phyloP scores from a whole-genome alignment of 1,140 invertebrate genomes.

The Limonius californicus region DNA sequence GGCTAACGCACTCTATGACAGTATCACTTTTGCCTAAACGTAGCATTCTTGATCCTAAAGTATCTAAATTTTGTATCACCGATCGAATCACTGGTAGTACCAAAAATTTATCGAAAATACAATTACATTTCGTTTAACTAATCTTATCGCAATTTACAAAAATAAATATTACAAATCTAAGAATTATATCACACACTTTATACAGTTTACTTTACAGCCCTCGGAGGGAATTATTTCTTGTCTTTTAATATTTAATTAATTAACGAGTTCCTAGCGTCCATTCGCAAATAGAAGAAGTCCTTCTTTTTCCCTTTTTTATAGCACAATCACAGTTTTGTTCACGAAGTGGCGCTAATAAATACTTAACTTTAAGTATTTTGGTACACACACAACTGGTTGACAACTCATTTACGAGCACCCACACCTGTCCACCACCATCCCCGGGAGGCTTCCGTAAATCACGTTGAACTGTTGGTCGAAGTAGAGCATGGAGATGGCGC shows the following conservation, averaged over 20 bases:
- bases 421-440: slow-evolving; percentile 91
- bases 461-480: slow-evolving; percentile 86
- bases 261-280: neutral
- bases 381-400: neutral
- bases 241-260: too few relatives aligned
- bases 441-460: slow-evolving; percentile 81
- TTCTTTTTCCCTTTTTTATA: neutral
- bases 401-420: slow-evolving; percentile 74
- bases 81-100: neutral
- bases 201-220: slow-evolving; percentile 2
- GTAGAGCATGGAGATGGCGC: slow-evolving; percentile 88
- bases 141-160: slow-evolving; percentile 12
- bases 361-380: neutral
- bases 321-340: neutral
- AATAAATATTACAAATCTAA: slow-evolving; percentile 16
- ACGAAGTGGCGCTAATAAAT: neutral
- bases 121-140: slow-evolving; percentile 1
- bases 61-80: neutral
- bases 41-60: too few relatives aligned
- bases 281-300: neutral
- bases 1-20: too few relatives aligned
- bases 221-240: neutral
- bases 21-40: too few relatives aligned
- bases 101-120: slow-evolving; percentile 8
- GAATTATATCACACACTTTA: slow-evolving; percentile 17